Evolutionary conservation across 2,888 invertebrate species (phyloP).

Genomic region (Octodonta nipae): DNA sequence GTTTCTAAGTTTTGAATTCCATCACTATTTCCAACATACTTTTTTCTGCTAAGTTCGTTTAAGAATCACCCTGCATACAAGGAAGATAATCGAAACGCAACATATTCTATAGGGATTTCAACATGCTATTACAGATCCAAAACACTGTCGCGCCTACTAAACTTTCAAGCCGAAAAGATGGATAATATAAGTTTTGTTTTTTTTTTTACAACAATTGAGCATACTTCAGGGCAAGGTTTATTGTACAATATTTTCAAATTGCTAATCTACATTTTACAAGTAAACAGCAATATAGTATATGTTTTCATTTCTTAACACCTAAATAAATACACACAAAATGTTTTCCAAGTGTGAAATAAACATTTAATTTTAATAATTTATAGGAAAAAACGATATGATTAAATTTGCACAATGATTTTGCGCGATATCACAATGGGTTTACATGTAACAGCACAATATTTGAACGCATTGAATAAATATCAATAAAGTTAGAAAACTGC

Average conservation of each 20-base stretch:
- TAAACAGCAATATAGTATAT: constrained; percentile 8
- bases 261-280: constrained; percentile 4
- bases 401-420: constrained; percentile 25
- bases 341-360: constrained; percentile 10
- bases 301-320: constrained; percentile 7
- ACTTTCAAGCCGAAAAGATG: not conserved
- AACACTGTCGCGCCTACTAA: too few species aligned
- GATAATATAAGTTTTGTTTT: not conserved
- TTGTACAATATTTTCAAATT: constrained; percentile 12
- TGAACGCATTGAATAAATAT: not conserved
- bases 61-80: too few species aligned
- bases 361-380: constrained; percentile 11
- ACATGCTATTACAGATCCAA: too few species aligned
- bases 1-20: too few species aligned
- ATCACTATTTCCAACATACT: too few species aligned
- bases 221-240: constrained; percentile 15
- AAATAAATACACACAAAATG: constrained; percentile 5
- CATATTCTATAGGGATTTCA: too few species aligned
- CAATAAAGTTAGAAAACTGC: not conserved
- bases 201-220: constrained; percentile 17
- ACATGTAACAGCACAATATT: not conserved
- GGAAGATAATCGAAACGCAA: too few species aligned
- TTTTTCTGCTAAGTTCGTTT: too few species aligned
- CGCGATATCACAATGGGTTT: constrained; percentile 33
- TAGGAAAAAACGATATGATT: constrained; percentile 31